Conservation (phyloP, 1,140 invertebrate species). For the Drosophila busckii region DNA sequence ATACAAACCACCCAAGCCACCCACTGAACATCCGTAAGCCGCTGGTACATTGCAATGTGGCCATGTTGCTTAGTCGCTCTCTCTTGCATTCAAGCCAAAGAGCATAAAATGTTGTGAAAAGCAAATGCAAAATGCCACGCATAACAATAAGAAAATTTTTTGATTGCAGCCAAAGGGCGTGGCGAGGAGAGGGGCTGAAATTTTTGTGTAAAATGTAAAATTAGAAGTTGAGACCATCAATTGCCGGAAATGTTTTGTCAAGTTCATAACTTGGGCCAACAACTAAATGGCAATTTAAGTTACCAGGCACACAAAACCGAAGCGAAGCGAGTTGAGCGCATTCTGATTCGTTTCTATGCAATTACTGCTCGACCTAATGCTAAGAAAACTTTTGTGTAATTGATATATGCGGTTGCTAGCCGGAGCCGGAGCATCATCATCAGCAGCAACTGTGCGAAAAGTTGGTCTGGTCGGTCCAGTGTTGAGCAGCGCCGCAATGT, state of each 20-base stretch:
- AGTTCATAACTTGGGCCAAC: slow-evolving; percentile 21
- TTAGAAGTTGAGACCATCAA: slow-evolving; percentile 30
- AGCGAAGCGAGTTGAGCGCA: too few species aligned
- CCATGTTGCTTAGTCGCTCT: slow-evolving; percentile 13
- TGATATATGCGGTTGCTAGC: slow-evolving; percentile 57
- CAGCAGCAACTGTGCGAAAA: slow-evolving; percentile 7
- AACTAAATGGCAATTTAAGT: slow-evolving; percentile 50
- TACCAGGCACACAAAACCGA: too few species aligned
- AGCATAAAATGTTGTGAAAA: slow-evolving; percentile 44
- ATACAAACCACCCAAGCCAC: too few species aligned
- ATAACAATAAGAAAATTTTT: slow-evolving; percentile 45
- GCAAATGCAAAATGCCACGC: slow-evolving; percentile 13
- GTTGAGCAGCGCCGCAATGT: slow-evolving; percentile 45
- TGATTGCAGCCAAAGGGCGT: slow-evolving; percentile 24
- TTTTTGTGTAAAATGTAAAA: slow-evolving; percentile 22
- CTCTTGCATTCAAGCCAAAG: slow-evolving; percentile 40
- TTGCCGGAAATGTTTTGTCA: slow-evolving; percentile 47
- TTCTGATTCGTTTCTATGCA: slow-evolving; percentile 42
- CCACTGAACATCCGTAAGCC: too few species aligned
- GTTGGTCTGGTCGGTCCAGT: slow-evolving; percentile 7
- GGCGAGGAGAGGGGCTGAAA: neutral
- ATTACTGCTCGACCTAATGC: slow-evolving; percentile 32
- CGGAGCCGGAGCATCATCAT: slow-evolving; percentile 8
- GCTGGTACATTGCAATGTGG: too few species aligned
- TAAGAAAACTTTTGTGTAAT: slow-evolving; percentile 64